Evolutionary conservation across 2,888 invertebrate genomes (phyloP), one percentile per base, ranked within the genome.

Genomic region (Aleiodes alternator): DNA sequence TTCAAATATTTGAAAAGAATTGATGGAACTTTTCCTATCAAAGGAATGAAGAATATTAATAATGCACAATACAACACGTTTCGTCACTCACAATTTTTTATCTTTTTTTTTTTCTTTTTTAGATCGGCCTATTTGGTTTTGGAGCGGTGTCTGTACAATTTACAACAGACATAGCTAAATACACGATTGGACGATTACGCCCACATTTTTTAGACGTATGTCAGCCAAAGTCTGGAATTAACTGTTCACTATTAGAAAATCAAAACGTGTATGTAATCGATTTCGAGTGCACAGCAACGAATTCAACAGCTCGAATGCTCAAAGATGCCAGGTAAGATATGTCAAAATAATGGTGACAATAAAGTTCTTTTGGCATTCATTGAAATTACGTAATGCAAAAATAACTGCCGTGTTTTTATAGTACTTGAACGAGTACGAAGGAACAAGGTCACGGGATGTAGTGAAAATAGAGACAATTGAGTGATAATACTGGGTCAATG

Each of bases 161-260:
- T 66, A 93, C 95, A 80, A 98, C 98, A 4, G 98, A 99, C 89
- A 93, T 98, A 80, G 96, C 96, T 80, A 98, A 99, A 90, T 98
- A 97, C 89, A 94, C 95, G 9, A 94, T 98, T 80, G 99, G 99
- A 53, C 93, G 98, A 73, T 90, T 98, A 81, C 92, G 99, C 82
- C 99, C 99, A 43, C 98, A 99, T 90, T 99, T 99, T 91, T 93
- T 97, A 87, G 93, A 92, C 82, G 94, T 98, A 0, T 99, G 99
- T 87, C 90, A 92, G 73, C 98, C 98, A 0, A 91, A 92, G 34
- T 34, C 34, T 34, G 34, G 34, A 81, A 90, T 95, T 61, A 91
- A 94, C 84, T 95, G 96, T 85, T 88, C 86, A 3, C 84, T 91
- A 57, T 87, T 91, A 0, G 90, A 89, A 66, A 93, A 94, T 88